Percentiles rank a stretch among this genome's conserved stretches.
phyloP scores from a whole-genome alignment of 2,797 vertebrate species.

The Phalanger gymnotis region DNA sequence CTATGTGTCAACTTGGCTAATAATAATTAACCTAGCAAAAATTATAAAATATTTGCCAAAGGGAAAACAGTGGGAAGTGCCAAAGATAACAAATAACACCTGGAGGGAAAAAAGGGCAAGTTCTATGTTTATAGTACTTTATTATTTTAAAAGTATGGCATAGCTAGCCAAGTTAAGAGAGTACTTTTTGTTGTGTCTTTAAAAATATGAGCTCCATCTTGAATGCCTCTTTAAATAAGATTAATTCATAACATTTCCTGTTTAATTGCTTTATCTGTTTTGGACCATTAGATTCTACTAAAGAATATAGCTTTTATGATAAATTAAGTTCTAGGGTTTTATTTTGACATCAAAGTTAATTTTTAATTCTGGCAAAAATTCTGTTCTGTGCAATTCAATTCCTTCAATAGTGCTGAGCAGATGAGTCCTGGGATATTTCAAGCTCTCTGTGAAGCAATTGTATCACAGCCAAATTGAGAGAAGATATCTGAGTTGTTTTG shows the following conservation, averaged over 20 bases:
- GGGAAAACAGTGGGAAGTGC: constrained; percentile 57
- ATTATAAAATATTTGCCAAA: constrained; percentile 48
- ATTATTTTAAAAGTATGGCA: constrained; percentile 75
- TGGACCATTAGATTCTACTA: constrained; percentile 79
- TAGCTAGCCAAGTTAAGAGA: constrained; percentile 57
- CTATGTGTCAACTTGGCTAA: not conserved
- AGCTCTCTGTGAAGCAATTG: constrained; percentile 45
- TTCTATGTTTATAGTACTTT: constrained; percentile 64
- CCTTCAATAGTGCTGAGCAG: constrained; percentile 53
- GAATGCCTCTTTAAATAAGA: constrained; percentile 80
- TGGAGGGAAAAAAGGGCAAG: constrained; percentile 66
- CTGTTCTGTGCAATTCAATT: constrained; percentile 63
- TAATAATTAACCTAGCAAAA: constrained; percentile 3
- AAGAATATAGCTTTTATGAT: constrained; percentile 78
- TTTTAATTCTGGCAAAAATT: constrained; percentile 76
- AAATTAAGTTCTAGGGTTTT: constrained; percentile 78
- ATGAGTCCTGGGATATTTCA: constrained; percentile 40
- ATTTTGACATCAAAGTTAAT: constrained; percentile 80
- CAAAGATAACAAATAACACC: constrained; percentile 75
- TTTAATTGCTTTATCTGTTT: constrained; percentile 82
- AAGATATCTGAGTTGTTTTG: constrained; percentile 26
- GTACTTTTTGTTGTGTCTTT: constrained; percentile 62
- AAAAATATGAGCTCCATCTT: constrained; percentile 76
- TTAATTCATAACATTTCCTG: constrained; percentile 78
- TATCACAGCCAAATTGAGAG: constrained; percentile 2